phyloP scores from a whole-genome alignment of 2,113 vertebrate genomes.

The Plotosus lineatus region DNA sequence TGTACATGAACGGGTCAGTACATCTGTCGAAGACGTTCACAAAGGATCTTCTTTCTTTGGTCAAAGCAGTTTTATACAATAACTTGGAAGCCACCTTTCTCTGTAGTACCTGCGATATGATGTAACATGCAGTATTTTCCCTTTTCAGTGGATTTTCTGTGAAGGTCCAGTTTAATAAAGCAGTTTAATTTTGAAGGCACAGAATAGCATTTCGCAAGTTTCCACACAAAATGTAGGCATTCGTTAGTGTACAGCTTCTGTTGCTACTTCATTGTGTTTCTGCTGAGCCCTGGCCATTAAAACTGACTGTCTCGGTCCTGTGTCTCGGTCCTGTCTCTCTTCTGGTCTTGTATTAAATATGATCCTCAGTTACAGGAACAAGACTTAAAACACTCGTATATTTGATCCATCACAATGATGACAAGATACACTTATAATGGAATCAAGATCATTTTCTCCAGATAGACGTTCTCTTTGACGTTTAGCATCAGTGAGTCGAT shows the following conservation, averaged over 20 bases:
- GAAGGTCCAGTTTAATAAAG: conserved; percentile 64
- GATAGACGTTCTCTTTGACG: neutral
- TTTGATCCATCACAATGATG: neutral
- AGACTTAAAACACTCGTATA: neutral
- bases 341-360: conserved; percentile 24
- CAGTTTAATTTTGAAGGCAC: conserved; percentile 57
- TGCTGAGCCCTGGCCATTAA: conserved; percentile 65
- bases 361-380: conserved; percentile 23
- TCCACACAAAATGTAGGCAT: conserved; percentile 61
- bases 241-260: conserved; percentile 65
- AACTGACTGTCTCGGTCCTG: conserved; percentile 63
- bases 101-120: conserved; percentile 51
- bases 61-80: conserved; percentile 56
- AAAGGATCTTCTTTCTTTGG: conserved; percentile 37
- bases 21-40: conserved; percentile 22
- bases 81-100: conserved; percentile 31
- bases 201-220: conserved; percentile 50
- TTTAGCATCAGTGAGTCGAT: neutral
- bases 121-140: conserved; percentile 55
- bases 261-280: conserved; percentile 53
- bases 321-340: conserved; percentile 57
- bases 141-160: conserved; percentile 69
- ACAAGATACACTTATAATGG: neutral
- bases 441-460: neutral
- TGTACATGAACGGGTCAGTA: conserved; percentile 46